Percentiles rank a stretch among this genome's conserved stretches.
Conservation (phyloP, 1,140 invertebrate genomes). For the Heterodera carotae region DNA sequence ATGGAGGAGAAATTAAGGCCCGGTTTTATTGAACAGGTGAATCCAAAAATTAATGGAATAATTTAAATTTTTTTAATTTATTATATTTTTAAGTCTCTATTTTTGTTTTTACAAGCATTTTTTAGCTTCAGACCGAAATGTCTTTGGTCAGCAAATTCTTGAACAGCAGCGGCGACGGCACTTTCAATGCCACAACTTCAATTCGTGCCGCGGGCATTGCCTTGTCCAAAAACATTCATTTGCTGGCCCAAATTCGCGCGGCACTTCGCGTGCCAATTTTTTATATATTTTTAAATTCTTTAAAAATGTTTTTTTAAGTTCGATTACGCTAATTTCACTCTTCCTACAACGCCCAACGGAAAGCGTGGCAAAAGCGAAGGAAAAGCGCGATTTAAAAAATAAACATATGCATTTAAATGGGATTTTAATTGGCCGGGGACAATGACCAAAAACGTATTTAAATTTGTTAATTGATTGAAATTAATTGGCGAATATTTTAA, state of each 20-base stretch:
- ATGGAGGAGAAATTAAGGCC: constrained; percentile 1
- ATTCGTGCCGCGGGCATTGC: not conserved
- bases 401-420: no score
- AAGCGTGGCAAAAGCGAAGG: not conserved
- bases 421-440: no score
- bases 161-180: no score
- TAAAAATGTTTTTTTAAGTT: not conserved
- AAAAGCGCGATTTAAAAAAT: no score
- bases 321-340: not conserved
- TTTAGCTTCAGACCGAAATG: not conserved
- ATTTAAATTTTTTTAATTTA: no score
- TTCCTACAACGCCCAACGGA: not conserved
- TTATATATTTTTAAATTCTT: not conserved
- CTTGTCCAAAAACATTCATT: not conserved
- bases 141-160: not conserved
- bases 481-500: no score
- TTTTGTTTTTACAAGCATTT: not conserved
- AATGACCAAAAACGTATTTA: no score
- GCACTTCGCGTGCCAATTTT: not conserved
- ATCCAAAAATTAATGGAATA: not conserved
- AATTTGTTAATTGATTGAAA: no score
- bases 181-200: not conserved
- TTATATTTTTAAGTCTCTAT: not conserved
- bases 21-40: constrained; percentile 12
- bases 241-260: constrained; percentile 2